Conservation (phyloP, 2,113 vertebrate species). For the Poeciliopsis occidentalis region DNA sequence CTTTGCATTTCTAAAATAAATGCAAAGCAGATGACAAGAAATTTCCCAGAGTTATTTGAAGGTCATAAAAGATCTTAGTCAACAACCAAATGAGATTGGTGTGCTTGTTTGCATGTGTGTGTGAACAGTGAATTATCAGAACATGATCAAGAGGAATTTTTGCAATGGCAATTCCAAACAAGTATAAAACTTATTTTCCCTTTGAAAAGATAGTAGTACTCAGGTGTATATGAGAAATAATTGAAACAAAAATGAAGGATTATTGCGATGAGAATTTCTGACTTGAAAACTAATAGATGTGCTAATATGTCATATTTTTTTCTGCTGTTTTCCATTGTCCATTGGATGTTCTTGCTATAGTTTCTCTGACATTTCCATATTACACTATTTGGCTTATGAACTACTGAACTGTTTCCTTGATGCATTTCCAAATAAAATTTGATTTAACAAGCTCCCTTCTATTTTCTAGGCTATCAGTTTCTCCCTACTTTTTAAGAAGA, state of each 20-base stretch:
- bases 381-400: constrained; percentile 59
- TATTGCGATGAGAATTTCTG: constrained; percentile 7
- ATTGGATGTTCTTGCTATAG: constrained; percentile 44
- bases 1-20: constrained; percentile 20
- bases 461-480: constrained; percentile 37
- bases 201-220: constrained; percentile 31
- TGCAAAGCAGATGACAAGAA: constrained; percentile 12
- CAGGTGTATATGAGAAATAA: constrained; percentile 53
- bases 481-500: constrained; percentile 21
- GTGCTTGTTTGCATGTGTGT: not conserved
- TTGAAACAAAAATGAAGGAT: constrained; percentile 52
- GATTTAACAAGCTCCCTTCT: constrained; percentile 14
- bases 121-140: constrained; percentile 24
- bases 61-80: constrained; percentile 21
- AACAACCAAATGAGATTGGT: constrained; percentile 1
- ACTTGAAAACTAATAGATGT: constrained; percentile 51
- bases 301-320: constrained; percentile 28
- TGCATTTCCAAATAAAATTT: constrained; percentile 52
- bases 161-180: constrained; percentile 20
- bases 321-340: constrained; percentile 44
- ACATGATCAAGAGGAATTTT: constrained; percentile 5
- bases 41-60: constrained; percentile 19
- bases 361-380: constrained; percentile 62
- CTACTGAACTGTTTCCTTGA: constrained; percentile 53
- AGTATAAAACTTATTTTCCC: constrained; percentile 26